Percentiles rank a stretch among this genome's conserved stretches.
These are phyloP conservation scores for Pinna nobilis DNA, from an alignment of 1,140 invertebrate genomes.

Conservation along the genomic window DNA sequence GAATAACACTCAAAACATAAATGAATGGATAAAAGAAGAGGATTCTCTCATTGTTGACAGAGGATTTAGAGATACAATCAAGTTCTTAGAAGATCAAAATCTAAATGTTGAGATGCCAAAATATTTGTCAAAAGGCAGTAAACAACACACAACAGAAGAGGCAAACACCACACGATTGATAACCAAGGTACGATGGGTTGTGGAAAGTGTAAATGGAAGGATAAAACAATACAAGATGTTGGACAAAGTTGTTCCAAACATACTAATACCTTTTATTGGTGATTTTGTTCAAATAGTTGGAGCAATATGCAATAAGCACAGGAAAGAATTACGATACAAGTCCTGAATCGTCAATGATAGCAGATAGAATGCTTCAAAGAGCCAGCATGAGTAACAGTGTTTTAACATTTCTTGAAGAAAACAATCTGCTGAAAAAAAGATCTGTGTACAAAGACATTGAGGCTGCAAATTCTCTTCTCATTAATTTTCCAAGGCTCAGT, in stretches of 20 bases:
- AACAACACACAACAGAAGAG: constrained; percentile 21
- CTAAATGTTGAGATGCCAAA: constrained; percentile 10
- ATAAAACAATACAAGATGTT: constrained; percentile 20
- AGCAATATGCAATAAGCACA: too few relatives aligned
- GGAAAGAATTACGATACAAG: too few relatives aligned
- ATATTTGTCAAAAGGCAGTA: constrained; percentile 10
- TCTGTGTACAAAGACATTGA: too few relatives aligned
- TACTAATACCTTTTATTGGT: neutral
- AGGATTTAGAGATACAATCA: constrained; percentile 3
- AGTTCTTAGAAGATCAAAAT: neutral
- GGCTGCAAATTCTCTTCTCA: too few relatives aligned
- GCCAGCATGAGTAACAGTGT: too few relatives aligned
- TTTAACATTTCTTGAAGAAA: too few relatives aligned
- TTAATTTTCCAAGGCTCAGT: too few relatives aligned
- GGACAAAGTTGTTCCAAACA: constrained; percentile 12
- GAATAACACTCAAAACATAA: neutral
- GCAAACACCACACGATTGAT: constrained; percentile 14
- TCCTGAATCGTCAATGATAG: too few relatives aligned
- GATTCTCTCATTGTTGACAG: constrained; percentile 25
- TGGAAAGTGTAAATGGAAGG: constrained; percentile 21
- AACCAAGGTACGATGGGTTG: constrained; percentile 30
- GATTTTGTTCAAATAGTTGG: constrained; percentile 23
- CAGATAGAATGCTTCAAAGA: too few relatives aligned
- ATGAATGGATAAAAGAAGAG: constrained; percentile 1
- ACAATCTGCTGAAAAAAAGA: too few relatives aligned